These are phyloP conservation scores for Ranitomeya variabilis DNA, from an alignment of 2,113 vertebrate genomes.

Conservation along the genomic window DNA sequence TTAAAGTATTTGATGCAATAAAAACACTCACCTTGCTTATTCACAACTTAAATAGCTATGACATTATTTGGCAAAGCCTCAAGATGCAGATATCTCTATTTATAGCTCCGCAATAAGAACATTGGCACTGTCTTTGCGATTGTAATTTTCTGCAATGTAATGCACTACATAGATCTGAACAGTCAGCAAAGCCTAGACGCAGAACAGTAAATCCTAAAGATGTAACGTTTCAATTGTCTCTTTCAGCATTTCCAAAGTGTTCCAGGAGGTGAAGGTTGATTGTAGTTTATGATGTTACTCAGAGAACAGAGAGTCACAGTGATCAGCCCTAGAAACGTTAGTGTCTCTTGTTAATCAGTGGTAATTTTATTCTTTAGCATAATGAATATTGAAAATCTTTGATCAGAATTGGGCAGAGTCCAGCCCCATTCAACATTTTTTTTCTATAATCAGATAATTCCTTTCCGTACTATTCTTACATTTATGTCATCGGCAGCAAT, in stretches of 20 bases:
- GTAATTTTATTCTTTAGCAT: neutral
- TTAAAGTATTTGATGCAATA: neutral
- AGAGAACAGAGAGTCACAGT: neutral
- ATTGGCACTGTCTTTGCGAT: neutral
- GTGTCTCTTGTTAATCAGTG: neutral
- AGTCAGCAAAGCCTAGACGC: neutral
- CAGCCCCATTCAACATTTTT: neutral
- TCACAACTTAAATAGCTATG: constrained; percentile 12
- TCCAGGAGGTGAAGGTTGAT: neutral
- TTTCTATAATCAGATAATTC: neutral
- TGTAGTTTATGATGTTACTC: neutral
- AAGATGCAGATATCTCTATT: constrained; percentile 28
- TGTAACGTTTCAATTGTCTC: neutral
- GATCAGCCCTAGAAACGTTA: neutral
- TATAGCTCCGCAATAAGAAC: constrained; percentile 16
- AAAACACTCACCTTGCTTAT: constrained; percentile 11
- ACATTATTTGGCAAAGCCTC: constrained; percentile 26
- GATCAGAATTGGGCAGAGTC: neutral
- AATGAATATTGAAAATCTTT: neutral
- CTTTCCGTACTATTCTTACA: neutral
- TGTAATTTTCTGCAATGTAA: constrained; percentile 27
- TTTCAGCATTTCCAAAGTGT: neutral
- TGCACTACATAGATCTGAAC: neutral
- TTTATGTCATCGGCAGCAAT: neutral
- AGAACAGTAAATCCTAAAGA: neutral